These are phyloP conservation scores for Drosophila aldrichi DNA, from an alignment of 2,888 invertebrate genomes.

Conservation along the genomic window DNA sequence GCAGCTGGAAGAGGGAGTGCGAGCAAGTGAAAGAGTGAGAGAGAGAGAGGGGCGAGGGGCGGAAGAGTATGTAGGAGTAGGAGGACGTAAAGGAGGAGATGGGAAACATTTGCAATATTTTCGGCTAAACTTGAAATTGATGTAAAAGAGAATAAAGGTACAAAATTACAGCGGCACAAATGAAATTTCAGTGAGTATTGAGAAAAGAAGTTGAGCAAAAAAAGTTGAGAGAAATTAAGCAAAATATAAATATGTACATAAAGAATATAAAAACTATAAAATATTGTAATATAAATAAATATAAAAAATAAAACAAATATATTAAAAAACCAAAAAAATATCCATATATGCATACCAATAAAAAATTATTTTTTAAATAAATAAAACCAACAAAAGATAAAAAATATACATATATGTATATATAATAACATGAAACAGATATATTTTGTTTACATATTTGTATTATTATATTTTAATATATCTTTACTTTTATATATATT, in stretches of 20 bases:
- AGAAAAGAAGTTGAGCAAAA: not conserved
- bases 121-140: conserved; percentile 47
- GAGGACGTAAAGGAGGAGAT: not conserved
- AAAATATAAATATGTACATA: not conserved
- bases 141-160: conserved; percentile 20
- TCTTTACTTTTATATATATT: not conserved
- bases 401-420: too few relatives aligned
- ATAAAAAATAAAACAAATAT: too few relatives aligned
- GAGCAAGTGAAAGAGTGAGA: not conserved
- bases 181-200: not conserved
- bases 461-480: not conserved
- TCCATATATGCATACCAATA: too few relatives aligned
- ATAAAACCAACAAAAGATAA: too few relatives aligned
- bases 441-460: too few relatives aligned
- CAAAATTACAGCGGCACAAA: conserved; percentile 7
- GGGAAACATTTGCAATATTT: conserved; percentile 27
- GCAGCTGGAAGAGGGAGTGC: not conserved
- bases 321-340: too few relatives aligned
- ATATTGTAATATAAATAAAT: not conserved
- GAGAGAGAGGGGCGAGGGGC: not conserved
- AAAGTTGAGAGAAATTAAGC: not conserved
- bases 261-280: not conserved
- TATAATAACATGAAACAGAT: too few relatives aligned
- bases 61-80: not conserved
- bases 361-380: too few relatives aligned